Evolutionary conservation across 53 echinoderm and acorn worm genomes (phyloP).

Genomic region (Arbacia lixula): DNA sequence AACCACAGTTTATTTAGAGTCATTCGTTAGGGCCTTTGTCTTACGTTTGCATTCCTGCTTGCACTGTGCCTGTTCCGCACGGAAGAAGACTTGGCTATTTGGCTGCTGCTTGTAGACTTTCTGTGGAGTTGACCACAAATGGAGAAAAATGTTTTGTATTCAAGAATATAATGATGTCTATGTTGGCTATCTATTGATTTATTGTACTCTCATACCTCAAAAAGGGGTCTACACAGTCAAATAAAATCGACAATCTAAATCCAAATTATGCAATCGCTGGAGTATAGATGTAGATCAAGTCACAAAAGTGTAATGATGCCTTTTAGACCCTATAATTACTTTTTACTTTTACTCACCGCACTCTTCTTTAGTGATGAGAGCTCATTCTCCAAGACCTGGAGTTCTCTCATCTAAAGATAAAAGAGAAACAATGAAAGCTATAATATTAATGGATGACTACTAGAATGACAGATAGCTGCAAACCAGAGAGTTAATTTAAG

Average conservation of each 20-base stretch:
- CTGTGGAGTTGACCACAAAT: slow-evolving; percentile 25
- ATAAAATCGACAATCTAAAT: background rate
- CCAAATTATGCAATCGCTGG: background rate
- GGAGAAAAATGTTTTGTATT: background rate
- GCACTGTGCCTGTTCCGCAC: slow-evolving; percentile 46
- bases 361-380: slow-evolving; percentile 62
- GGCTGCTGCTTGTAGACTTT: slow-evolving; percentile 71
- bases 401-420: slow-evolving; percentile 56
- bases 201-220: background rate
- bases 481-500: no score
- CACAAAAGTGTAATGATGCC: no score
- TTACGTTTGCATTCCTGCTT: slow-evolving; percentile 60
- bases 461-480: no score
- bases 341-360: slow-evolving; percentile 41
- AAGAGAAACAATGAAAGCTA: background rate
- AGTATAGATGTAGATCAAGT: no score
- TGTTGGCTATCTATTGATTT: background rate
- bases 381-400: slow-evolving; percentile 62
- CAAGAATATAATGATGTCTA: no score
- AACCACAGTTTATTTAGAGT: background rate
- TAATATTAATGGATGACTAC: background rate
- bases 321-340: no score
- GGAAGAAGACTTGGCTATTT: slow-evolving; percentile 71
- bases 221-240: background rate
- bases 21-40: no score